A percentile compares a stretch with the other conserved stretches of the same genome.
phyloP scores from a whole-genome alignment of 2,888 invertebrate species.

The Cataglyphis cursor region DNA sequence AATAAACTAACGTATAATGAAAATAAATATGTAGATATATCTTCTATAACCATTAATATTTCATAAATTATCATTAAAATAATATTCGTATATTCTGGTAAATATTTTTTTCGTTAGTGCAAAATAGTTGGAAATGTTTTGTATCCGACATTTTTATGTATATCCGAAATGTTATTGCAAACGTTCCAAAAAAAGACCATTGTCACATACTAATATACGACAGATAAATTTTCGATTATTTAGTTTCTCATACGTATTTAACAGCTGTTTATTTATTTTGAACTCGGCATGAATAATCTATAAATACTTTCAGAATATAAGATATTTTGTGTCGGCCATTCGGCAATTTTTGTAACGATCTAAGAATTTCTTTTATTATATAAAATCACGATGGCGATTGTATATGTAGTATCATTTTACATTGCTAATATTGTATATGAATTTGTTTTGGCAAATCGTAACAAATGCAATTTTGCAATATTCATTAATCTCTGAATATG shows the following conservation, averaged over 20 bases:
- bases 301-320: slow-evolving; percentile 44
- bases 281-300: slow-evolving; percentile 45
- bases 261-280: slow-evolving; percentile 50
- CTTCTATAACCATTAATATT: neutral
- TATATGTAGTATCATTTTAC: neutral
- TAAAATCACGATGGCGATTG: neutral
- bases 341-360: neutral
- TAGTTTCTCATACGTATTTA: slow-evolving; percentile 32
- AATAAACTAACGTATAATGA: neutral
- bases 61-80: slow-evolving; percentile 11
- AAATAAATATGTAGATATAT: neutral
- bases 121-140: neutral
- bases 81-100: neutral
- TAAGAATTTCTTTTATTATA: slow-evolving; percentile 1
- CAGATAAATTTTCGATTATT: slow-evolving; percentile 47
- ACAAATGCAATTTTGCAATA: neutral
- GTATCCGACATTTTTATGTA: slow-evolving; percentile 27
- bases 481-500: neutral
- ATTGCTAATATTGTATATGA: neutral
- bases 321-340: neutral
- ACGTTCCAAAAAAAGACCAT: slow-evolving; percentile 8
- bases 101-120: neutral
- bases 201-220: slow-evolving; percentile 32
- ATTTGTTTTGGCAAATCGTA: neutral
- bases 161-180: slow-evolving; percentile 32